Evolutionary conservation across 1,140 invertebrate genomes (phyloP).

Genomic region (Gryon sp.): DNA sequence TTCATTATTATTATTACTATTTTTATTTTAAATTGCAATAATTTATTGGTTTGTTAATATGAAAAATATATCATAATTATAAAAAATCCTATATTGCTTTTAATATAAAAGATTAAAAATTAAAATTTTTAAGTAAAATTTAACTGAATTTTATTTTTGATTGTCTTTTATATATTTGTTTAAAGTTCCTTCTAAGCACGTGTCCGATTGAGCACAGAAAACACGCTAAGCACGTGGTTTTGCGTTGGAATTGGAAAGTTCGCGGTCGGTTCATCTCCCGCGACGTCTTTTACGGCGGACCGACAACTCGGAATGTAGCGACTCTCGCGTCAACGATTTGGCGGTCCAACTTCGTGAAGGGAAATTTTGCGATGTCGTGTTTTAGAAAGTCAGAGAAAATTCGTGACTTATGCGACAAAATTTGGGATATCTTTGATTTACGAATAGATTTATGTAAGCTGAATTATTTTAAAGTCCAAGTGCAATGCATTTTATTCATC

Average conservation of each 20-base stretch:
- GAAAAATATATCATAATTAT: too few species aligned
- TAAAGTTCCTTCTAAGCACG: conserved; percentile 7
- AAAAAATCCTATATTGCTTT: too few species aligned
- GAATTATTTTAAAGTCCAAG: too few species aligned
- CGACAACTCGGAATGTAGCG: conserved; percentile 5
- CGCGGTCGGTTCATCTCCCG: conserved; percentile 20
- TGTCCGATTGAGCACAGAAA: conserved; percentile 31
- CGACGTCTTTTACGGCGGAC: conserved; percentile 13
- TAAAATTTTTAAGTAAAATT: too few species aligned
- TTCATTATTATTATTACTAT: too few species aligned
- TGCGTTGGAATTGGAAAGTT: conserved; percentile 44
- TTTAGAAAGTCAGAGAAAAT: conserved; percentile 26
- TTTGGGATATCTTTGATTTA: conserved; percentile 16
- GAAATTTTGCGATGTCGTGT: neutral
- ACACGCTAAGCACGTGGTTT: conserved; percentile 45
- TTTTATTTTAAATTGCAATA: too few species aligned
- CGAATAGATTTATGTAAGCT: conserved; percentile 17
- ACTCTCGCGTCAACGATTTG: conserved; percentile 15
- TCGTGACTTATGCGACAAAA: conserved; percentile 10
- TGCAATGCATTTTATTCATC: too few species aligned
- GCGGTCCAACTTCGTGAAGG: conserved; percentile 1
- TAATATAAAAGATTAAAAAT: too few species aligned
- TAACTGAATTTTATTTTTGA: too few species aligned
- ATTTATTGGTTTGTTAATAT: too few species aligned
- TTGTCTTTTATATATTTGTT: too few species aligned